A percentile compares a stretch with the other conserved stretches of the same genome.
Evolutionary conservation across 2,888 invertebrate species (phyloP).

Genomic region (Eupithecia centaureata): DNA sequence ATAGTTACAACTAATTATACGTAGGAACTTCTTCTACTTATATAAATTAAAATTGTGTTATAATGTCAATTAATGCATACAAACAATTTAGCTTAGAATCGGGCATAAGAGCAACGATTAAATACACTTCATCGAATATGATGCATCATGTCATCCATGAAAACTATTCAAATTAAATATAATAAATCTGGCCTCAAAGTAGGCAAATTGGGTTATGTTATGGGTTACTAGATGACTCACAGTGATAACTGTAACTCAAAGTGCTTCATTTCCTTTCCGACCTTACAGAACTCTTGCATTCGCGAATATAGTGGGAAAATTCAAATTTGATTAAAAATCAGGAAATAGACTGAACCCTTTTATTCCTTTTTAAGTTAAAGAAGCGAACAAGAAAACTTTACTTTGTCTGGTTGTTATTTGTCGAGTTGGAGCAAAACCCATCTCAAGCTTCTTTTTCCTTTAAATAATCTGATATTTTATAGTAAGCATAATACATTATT

Average conservation of each 20-base stretch:
- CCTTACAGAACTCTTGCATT: too few relatives aligned
- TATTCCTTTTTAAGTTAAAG: too few relatives aligned
- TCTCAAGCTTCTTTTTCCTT: too few relatives aligned
- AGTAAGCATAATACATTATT: background rate
- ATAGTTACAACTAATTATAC: background rate
- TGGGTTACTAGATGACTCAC: background rate
- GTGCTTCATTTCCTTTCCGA: too few relatives aligned
- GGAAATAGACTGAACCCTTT: too few relatives aligned
- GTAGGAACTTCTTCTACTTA: background rate
- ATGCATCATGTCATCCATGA: background rate
- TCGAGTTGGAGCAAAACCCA: too few relatives aligned
- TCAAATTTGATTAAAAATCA: too few relatives aligned
- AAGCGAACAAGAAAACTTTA: too few relatives aligned
- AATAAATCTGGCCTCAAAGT: background rate
- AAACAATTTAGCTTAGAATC: background rate
- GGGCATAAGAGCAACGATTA: background rate
- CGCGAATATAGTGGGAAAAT: too few relatives aligned
- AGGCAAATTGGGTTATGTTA: background rate
- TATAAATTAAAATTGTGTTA: background rate
- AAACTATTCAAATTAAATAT: background rate
- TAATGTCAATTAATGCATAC: background rate
- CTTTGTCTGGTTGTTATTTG: too few relatives aligned
- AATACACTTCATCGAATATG: background rate
- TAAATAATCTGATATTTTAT: too few relatives aligned
- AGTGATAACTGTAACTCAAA: too few relatives aligned